Conservation (phyloP, 1,140 invertebrate species). For the Frieseomelitta varia region DNA sequence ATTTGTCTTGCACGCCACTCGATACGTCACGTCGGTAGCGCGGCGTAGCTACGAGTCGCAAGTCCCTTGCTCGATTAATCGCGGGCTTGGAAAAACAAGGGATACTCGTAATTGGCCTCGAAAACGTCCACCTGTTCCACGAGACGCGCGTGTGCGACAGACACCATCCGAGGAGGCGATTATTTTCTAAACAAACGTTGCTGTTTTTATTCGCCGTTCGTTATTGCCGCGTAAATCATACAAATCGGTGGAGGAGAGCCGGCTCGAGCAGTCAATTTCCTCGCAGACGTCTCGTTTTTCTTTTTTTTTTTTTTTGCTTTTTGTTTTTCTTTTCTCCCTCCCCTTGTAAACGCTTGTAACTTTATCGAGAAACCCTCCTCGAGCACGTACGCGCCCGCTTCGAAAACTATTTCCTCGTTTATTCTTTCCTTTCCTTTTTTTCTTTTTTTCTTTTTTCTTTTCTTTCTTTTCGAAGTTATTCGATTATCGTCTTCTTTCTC, state of each 20-base stretch:
- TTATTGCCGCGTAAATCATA: constrained; percentile 47
- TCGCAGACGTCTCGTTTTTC: neutral
- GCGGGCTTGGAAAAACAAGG: constrained; percentile 28
- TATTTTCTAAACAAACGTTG: constrained; percentile 50
- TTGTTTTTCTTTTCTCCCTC: neutral
- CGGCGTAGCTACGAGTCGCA: neutral
- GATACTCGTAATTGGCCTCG: constrained; percentile 1
- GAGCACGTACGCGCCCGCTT: neutral
- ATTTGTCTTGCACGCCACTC: neutral
- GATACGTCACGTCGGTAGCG: neutral
- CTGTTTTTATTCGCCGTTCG: constrained; percentile 35
- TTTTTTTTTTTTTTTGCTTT: too few species aligned
- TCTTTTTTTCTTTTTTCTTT: too few species aligned
- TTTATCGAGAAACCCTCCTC: neutral
- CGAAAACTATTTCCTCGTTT: neutral
- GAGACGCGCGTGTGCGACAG: neutral
- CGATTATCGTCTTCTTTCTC: neutral
- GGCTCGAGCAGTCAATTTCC: constrained; percentile 12
- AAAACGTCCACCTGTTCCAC: constrained; percentile 25
- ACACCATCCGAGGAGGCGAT: constrained; percentile 10
- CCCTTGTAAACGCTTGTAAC: constrained; percentile 13
- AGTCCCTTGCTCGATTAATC: neutral
- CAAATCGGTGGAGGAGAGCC: too few species aligned
- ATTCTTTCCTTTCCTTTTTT: neutral
- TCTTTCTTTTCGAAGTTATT: neutral